These are phyloP conservation scores for Cylas formicarius DNA, from an alignment of 1,140 invertebrate genomes.

Conservation along the genomic window DNA sequence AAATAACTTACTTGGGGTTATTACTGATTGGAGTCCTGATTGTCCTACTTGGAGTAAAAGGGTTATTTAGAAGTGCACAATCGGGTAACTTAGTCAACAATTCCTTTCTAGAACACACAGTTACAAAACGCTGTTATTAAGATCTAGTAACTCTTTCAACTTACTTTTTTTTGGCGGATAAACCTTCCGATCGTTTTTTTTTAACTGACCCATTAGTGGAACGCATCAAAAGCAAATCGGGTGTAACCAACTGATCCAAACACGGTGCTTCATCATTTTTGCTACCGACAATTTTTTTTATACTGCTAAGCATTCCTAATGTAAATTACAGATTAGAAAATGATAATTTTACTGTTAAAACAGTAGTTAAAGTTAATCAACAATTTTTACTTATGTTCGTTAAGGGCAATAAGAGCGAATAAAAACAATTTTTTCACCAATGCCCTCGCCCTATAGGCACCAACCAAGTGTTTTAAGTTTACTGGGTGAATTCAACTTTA, in stretches of 20 bases:
- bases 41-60: conserved; percentile 31
- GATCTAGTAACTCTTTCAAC: conserved; percentile 19
- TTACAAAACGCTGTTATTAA: conserved; percentile 14
- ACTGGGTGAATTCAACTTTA: too few species aligned
- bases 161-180: conserved; percentile 51
- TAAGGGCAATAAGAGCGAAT: neutral
- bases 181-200: conserved; percentile 51
- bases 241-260: conserved; percentile 33
- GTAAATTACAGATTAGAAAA: too few species aligned
- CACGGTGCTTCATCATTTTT: conserved; percentile 44
- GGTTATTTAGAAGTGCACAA: conserved; percentile 30
- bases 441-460: too few species aligned
- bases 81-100: conserved; percentile 34
- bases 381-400: too few species aligned
- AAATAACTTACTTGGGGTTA: conserved; percentile 34
- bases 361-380: too few species aligned
- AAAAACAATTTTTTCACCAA: neutral
- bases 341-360: too few species aligned
- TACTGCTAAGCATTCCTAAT: conserved; percentile 67
- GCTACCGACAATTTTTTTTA: conserved; percentile 65
- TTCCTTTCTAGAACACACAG: conserved; percentile 28
- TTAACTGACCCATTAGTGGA: conserved; percentile 50
- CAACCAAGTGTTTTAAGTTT: too few species aligned
- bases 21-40: conserved; percentile 29
- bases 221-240: conserved; percentile 42